Conservation (phyloP, 2,888 invertebrate genomes). For the Odontothrips loti region DNA sequence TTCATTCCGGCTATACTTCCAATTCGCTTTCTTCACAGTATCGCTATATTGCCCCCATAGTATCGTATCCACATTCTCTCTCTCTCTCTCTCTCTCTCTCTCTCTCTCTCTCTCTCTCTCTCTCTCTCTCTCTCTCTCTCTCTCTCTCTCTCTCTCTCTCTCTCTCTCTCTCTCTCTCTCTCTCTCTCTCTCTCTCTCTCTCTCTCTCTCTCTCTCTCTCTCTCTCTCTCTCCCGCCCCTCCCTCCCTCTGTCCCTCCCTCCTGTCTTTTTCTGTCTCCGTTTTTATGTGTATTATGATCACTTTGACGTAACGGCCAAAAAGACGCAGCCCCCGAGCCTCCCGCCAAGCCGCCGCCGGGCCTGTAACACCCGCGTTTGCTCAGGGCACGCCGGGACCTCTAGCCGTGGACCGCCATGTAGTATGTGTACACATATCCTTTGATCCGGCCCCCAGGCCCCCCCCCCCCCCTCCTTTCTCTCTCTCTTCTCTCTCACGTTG, state of each 20-base stretch:
- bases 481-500: too few relatives aligned
- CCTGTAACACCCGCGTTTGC: not conserved
- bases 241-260: not conserved
- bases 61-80: too few relatives aligned
- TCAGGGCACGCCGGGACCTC: not conserved
- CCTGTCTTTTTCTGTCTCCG: not conserved
- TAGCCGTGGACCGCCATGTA: not conserved
- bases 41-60: too few relatives aligned
- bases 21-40: too few relatives aligned
- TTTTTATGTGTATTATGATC: not conserved
- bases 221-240: not conserved
- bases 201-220: not conserved
- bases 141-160: not conserved
- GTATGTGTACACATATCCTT: slow-evolving; percentile 6
- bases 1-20: too few relatives aligned
- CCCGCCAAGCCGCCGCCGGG: too few relatives aligned
- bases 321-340: not conserved
- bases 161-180: not conserved
- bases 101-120: not conserved
- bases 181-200: not conserved
- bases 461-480: too few relatives aligned
- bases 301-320: not conserved
- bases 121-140: not conserved
- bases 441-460: not conserved
- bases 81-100: too few relatives aligned